phyloP scores from a whole-genome alignment of 2,888 invertebrate genomes.

The Megastigmus dorsalis region DNA sequence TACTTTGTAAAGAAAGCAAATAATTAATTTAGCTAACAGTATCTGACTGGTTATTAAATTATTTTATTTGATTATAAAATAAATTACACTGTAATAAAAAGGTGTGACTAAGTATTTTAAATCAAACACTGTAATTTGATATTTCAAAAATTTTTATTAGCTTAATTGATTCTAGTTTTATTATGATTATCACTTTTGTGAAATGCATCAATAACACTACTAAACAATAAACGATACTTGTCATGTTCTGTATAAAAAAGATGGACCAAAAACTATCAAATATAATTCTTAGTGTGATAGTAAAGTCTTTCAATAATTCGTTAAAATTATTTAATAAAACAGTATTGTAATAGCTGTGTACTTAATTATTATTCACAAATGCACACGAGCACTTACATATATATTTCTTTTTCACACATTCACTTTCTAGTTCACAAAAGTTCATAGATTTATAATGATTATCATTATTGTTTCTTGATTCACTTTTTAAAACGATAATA shows the following conservation, averaged over 20 bases:
- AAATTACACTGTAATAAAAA: too few relatives aligned
- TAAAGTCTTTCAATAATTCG: slow-evolving; percentile 5
- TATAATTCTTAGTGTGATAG: slow-evolving; percentile 4
- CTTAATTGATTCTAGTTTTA: slow-evolving; percentile 12
- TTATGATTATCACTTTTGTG: slow-evolving; percentile 10
- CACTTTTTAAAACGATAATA: slow-evolving; percentile 6
- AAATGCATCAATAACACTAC: slow-evolving; percentile 39
- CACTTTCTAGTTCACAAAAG: slow-evolving; percentile 26
- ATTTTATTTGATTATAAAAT: too few relatives aligned
- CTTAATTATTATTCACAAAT: slow-evolving; percentile 45
- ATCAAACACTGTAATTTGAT: not conserved
- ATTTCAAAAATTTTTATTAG: slow-evolving; percentile 32
- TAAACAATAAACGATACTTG: slow-evolving; percentile 44
- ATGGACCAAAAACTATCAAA: slow-evolving; percentile 31
- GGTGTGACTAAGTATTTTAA: too few relatives aligned
- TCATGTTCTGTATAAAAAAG: slow-evolving; percentile 42
- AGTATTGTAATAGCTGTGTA: slow-evolving; percentile 34
- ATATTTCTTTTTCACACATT: slow-evolving; percentile 31
- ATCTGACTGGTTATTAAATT: too few relatives aligned
- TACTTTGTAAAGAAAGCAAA: too few relatives aligned
- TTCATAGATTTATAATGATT: slow-evolving; percentile 5
- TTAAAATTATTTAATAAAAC: slow-evolving; percentile 43
- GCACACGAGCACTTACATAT: slow-evolving; percentile 30
- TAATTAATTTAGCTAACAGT: too few relatives aligned
- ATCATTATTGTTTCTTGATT: slow-evolving; percentile 20